Conservation (phyloP, 2,888 invertebrate genomes). For the Euzophera pinguis region DNA sequence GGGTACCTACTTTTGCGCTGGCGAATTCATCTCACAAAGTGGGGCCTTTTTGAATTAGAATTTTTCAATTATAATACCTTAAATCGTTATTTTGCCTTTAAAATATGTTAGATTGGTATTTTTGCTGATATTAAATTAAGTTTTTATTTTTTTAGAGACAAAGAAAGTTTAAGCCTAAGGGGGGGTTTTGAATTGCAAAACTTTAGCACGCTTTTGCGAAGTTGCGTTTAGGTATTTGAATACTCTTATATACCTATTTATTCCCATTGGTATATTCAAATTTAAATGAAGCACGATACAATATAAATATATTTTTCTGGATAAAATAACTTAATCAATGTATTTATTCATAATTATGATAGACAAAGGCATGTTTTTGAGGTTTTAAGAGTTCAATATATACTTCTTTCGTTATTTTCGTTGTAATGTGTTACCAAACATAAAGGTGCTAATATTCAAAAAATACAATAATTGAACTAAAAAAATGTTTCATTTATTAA, state of each 20-base stretch:
- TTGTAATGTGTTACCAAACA: background rate
- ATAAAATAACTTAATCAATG: background rate
- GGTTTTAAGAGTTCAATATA: background rate
- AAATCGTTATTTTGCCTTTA: constrained; percentile 8
- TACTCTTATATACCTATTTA: constrained; percentile 9
- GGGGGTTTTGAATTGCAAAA: background rate
- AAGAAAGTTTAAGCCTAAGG: constrained; percentile 5
- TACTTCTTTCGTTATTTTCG: background rate
- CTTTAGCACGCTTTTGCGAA: background rate
- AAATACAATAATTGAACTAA: background rate
- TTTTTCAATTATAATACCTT: background rate
- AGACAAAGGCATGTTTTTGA: background rate
- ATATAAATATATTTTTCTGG: background rate
- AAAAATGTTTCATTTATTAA: background rate
- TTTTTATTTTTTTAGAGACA: background rate
- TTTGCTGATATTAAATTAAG: background rate
- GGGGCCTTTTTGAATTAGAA: background rate
- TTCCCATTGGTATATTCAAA: constrained; percentile 6
- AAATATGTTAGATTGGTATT: background rate
- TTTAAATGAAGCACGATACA: background rate
- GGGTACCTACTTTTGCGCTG: background rate
- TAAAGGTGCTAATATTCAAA: background rate
- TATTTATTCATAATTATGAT: background rate
- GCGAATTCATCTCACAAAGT: background rate
- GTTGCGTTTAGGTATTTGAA: background rate